Conservation (phyloP, 2,113 vertebrate genomes). For the Vidua macroura region DNA sequence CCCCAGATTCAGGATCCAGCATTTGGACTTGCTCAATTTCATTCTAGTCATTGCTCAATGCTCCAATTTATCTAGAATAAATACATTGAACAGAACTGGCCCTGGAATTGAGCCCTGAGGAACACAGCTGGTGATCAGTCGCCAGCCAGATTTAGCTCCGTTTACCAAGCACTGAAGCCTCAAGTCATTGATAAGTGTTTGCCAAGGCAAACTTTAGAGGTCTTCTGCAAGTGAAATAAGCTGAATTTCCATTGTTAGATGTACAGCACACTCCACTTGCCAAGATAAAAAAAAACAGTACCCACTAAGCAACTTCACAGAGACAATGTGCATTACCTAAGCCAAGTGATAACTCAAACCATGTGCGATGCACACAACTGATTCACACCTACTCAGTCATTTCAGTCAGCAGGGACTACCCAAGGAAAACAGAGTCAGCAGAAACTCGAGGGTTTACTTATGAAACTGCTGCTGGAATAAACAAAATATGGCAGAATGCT, state of each 20-base stretch:
- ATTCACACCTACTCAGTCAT: neutral
- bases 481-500: neutral
- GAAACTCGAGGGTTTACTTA: neutral
- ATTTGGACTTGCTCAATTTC: neutral
- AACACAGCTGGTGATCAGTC: accelerated
- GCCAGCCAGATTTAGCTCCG: accelerated
- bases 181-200: neutral
- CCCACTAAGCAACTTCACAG: neutral
- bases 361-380: neutral
- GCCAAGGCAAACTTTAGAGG: neutral
- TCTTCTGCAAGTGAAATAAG: neutral
- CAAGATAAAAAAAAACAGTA: neutral
- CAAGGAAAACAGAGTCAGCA: neutral
- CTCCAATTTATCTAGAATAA: neutral
- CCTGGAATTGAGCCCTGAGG: neutral
- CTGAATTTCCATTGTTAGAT: neutral
- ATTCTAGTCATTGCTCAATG: neutral
- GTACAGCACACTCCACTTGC: neutral
- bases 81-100: neutral
- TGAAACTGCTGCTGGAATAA: neutral
- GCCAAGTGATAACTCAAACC: neutral
- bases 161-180: neutral
- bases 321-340: neutral
- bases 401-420: neutral
- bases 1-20: neutral